Percentiles rank a stretch among this genome's conserved stretches.
phyloP scores from a whole-genome alignment of 1,140 invertebrate genomes.

The fruit fly (Drosophila melanogaster) region DNA sequence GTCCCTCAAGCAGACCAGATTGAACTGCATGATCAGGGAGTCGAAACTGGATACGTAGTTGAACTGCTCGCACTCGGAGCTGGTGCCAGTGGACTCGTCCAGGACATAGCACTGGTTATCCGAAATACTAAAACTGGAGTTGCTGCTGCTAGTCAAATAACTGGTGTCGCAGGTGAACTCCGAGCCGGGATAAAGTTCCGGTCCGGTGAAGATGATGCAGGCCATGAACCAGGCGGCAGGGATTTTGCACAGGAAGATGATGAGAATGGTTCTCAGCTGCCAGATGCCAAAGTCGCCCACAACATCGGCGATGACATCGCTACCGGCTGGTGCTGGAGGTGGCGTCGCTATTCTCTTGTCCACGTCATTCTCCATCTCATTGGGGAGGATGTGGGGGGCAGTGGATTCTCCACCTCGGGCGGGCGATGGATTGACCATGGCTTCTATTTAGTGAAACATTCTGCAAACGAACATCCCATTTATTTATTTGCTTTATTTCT shows the following conservation, averaged over 20 bases:
- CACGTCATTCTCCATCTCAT: conserved; percentile 23
- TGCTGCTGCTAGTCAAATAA: conserved; percentile 25
- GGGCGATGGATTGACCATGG: conserved; percentile 57
- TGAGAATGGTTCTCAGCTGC: conserved; percentile 84
- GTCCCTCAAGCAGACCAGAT: conserved; percentile 84
- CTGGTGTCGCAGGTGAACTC: conserved; percentile 70
- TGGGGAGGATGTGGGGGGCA: conserved; percentile 7
- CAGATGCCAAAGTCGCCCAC: conserved; percentile 84
- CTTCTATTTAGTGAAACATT: conserved; percentile 47
- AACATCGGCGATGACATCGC: conserved; percentile 77
- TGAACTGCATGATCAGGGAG: conserved; percentile 82
- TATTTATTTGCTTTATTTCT: conserved; percentile 28
- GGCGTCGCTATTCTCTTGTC: conserved; percentile 7
- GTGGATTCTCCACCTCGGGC: conserved; percentile 28
- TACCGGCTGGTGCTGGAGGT: conserved; percentile 13
- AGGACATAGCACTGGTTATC: conserved; percentile 68
- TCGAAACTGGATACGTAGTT: conserved; percentile 69
- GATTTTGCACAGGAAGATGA: conserved; percentile 84
- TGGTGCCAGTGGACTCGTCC: conserved; percentile 31
- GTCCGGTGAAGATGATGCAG: conserved; percentile 84
- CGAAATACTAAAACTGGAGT: conserved; percentile 47
- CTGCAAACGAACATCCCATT: conserved; percentile 32
- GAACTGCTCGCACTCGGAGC: conserved; percentile 68
- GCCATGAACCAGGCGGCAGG: conserved; percentile 85
- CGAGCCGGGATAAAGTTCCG: conserved; percentile 68